Evolutionary conservation across 2,888 invertebrate species (phyloP), one percentile per base, ranked within the genome.

Genomic region (Timema cristinae): DNA sequence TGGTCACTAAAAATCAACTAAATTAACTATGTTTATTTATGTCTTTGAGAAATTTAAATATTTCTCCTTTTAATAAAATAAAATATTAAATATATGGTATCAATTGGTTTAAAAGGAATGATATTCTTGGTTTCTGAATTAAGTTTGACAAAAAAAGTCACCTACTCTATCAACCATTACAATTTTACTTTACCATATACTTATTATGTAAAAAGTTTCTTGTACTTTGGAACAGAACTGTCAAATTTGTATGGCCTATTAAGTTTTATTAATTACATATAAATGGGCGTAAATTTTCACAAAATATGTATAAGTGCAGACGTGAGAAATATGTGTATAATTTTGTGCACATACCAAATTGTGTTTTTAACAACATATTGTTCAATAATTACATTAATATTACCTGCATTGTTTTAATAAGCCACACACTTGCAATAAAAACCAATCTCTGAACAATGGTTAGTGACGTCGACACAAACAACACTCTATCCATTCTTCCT

Each of bases 341-440:
- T 54, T 68, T 54, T 51, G 68, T 68, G 68, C 68, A 68, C n/a
- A n/a, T 54, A 51, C 54, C 68, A 16, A 54, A 67, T 13, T 48
- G 68, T 68, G 68, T 68, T 68, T 15, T 48, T 54, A 52, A 68
- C 32, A 48, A 52, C 68, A 68, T 54, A 52, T 54, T 56, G 49
- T 68, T 54, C 47, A 48, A 48, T 54, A 54, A 50, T 51, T n/a
- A 52, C 59, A 59, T 71, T 67, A 67, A 48, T 69, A 10, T 66
- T 48, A 54, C 47, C 50, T 49, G 32, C 16, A 47, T 66, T 71
- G 50, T 61, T 70, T 50, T 68, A 66, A 72, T 72, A 72, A 72
- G 72, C 72, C 72, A 72, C 72, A 72, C 72, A 63, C 61, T 72
- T 69, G 69, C 69, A 67, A 70, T 69, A 67, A 68, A 73, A 73